These are phyloP conservation scores for Drosophila anomalata DNA, from an alignment of 2,888 invertebrate genomes.

Conservation along the genomic window DNA sequence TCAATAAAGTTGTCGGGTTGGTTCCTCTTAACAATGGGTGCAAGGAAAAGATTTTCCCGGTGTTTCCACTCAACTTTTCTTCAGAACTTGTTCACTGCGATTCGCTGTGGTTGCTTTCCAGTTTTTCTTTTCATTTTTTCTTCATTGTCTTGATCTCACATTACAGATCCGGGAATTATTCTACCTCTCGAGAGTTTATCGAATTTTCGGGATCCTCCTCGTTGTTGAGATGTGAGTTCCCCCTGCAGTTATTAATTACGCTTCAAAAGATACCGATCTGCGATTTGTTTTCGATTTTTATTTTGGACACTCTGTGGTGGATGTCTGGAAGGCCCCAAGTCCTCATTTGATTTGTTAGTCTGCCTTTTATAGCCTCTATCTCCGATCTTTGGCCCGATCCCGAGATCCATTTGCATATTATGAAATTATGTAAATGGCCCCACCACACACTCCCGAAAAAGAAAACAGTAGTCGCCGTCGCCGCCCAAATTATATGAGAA, in stretches of 20 bases:
- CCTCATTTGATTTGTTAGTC: conserved; percentile 56
- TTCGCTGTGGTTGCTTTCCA: conserved; percentile 46
- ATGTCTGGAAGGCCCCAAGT: conserved; percentile 2
- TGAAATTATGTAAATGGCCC: conserved; percentile 69
- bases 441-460: conserved; percentile 5
- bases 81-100: conserved; percentile 58
- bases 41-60: conserved; percentile 51
- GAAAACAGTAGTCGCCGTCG: conserved; percentile 53
- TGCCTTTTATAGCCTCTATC: conserved; percentile 60
- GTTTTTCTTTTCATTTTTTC: conserved; percentile 21
- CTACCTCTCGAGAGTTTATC: conserved; percentile 1
- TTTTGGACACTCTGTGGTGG: neutral
- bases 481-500: conserved; percentile 42
- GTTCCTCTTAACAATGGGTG: conserved; percentile 32
- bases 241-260: conserved; percentile 69
- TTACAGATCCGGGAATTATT: conserved; percentile 53
- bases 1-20: conserved; percentile 68
- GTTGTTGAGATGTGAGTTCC: neutral
- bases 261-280: conserved; percentile 77
- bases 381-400: conserved; percentile 50
- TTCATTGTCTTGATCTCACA: conserved; percentile 47
- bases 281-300: conserved; percentile 55
- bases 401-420: conserved; percentile 64
- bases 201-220: conserved; percentile 25
- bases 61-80: conserved; percentile 67